Evolutionary conservation across 2,797 vertebrate species (phyloP), one percentile per base, ranked within the genome.

Genomic region (Labeo calbasu): DNA sequence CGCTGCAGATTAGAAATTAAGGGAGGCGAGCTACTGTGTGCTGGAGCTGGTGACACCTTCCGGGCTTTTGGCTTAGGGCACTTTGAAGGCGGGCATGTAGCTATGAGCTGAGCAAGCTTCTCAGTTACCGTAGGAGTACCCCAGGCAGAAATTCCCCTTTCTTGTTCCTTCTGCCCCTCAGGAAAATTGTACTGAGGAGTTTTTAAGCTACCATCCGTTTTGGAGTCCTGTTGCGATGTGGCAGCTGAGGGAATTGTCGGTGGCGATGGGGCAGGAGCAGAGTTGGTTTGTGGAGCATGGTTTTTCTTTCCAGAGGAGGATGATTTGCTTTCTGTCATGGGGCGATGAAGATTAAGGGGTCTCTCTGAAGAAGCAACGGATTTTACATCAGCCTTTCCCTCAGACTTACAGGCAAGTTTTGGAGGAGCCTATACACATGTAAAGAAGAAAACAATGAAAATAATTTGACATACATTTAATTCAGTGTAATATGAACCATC

Each of bases 31-130:
- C 85, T 95, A 53, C 90, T 92, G 63, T 92, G 89, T 76, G 81
- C 50, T 76, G 93, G 65, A 83, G 93, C 84, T 1, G 92, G 88
- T 55, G 94, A 92, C 48, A 77, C 87, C 86, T 95, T 96, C 76
- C 90, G 73, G 69, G 93, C 92, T 94, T 98, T 99, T 51, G 94
- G 92, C 91, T 98, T 99, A 90, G 96, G 96, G 94, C 95, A 97
- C 95, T 99, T 99, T 85, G 97, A 94, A 82, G 97, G 97, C 78
- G 98, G 98, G 90, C 98, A 99, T 81, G 96, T 99, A 55, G 97
- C 97, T 89, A 99, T 99, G 73, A 99, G 97, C 77, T 98, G 97
- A 85, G 97, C 97, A 89, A 99, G 92, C 91, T 99, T 99, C 88
- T 99, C 98, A 32, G 97, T 98, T 78, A 99, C 97, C 0, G 96